Evolutionary conservation across 2,113 vertebrate genomes (phyloP).

Genomic region (Rhinolophus ferrumequinum): DNA sequence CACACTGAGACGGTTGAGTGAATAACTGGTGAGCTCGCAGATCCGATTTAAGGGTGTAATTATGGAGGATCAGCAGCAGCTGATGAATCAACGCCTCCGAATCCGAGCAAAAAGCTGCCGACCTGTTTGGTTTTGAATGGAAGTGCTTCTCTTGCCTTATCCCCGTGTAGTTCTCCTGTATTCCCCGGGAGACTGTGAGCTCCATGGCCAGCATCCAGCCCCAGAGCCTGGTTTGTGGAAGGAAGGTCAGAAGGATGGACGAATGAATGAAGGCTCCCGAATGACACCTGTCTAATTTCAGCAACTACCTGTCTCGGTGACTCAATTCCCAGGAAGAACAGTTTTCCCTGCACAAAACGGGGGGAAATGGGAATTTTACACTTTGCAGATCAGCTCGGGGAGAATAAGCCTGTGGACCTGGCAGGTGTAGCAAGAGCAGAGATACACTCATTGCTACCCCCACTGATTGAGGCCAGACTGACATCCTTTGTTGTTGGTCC

Average conservation of each 20-base stretch:
- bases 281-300: neutral
- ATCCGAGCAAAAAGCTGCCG: slow-evolving; percentile 40
- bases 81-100: slow-evolving; percentile 52
- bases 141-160: neutral
- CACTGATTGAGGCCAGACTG: neutral
- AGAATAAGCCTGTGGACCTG: neutral
- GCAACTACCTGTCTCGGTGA: neutral
- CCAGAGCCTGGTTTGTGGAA: neutral
- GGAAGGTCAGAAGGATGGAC: neutral
- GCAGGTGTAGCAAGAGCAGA: neutral
- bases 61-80: slow-evolving; percentile 39
- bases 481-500: neutral
- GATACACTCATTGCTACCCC: neutral
- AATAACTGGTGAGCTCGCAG: slow-evolving; percentile 34
- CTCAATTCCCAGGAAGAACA: neutral
- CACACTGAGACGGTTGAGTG: neutral
- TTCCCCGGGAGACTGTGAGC: neutral
- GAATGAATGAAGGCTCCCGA: accelerated
- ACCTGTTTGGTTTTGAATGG: neutral
- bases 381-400: neutral
- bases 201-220: accelerated
- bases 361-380: neutral
- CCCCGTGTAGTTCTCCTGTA: neutral
- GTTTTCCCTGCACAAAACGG: neutral
- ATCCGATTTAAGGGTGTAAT: slow-evolving; percentile 22